phyloP scores from a whole-genome alignment of 35 echinoderm and acorn worm genomes.

The Heliocidaris erythrogramma region DNA sequence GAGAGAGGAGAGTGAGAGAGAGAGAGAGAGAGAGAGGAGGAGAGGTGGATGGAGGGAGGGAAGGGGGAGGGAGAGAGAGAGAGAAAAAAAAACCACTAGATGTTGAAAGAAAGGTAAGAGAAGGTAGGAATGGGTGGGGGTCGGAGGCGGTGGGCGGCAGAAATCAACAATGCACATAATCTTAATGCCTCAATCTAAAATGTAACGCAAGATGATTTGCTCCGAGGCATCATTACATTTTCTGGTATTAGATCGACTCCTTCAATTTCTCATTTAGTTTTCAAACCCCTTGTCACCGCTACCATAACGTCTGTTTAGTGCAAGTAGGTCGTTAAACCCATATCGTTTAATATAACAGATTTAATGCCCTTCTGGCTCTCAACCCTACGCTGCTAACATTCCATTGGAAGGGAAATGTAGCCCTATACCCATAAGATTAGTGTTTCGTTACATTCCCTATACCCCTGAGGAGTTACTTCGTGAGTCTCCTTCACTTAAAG shows the following conservation, averaged over 20 bases:
- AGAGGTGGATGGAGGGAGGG: no score
- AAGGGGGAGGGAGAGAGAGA: no score
- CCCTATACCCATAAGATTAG: background rate
- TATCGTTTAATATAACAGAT: background rate
- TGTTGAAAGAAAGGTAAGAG: no score
- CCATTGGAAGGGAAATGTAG: background rate
- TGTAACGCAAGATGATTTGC: background rate
- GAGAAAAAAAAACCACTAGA: no score
- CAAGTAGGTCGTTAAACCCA: background rate
- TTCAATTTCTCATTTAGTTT: background rate
- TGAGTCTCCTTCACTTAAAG: background rate
- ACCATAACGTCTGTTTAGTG: background rate
- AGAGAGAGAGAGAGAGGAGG: no score
- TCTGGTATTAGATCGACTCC: background rate
- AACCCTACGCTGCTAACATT: background rate
- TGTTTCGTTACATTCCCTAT: background rate
- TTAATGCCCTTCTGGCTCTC: background rate
- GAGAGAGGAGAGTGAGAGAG: no score
- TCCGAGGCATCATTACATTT: background rate
- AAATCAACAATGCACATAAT: background rate
- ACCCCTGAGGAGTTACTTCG: background rate
- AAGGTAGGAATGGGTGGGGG: no score
- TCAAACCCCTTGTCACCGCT: background rate
- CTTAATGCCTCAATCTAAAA: background rate
- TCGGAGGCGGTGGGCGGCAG: no score